These are phyloP conservation scores for Empidonax traillii DNA, from an alignment of 2,113 vertebrate species.

Conservation along the genomic window DNA sequence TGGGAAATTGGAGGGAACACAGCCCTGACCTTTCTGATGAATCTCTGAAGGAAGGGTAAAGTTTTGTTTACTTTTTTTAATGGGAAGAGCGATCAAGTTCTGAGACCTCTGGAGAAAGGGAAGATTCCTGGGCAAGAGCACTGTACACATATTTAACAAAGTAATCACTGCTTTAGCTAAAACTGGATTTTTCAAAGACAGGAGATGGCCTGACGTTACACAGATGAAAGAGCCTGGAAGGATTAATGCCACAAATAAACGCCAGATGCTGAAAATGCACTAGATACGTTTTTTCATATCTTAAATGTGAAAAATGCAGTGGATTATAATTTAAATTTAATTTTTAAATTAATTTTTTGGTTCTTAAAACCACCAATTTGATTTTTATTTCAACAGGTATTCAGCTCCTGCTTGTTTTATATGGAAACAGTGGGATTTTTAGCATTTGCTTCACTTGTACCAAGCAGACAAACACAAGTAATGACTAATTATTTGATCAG, in stretches of 20 bases:
- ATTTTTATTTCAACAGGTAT: background rate
- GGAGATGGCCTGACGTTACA: background rate
- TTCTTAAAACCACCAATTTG: background rate
- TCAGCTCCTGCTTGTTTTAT: background rate
- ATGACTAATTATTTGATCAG: background rate
- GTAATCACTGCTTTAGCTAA: background rate
- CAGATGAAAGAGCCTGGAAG: background rate
- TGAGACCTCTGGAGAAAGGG: conserved; percentile 1
- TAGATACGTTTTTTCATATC: background rate
- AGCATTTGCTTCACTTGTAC: background rate
- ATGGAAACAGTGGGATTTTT: background rate
- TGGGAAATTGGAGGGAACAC: conserved; percentile 58
- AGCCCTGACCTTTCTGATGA: conserved; percentile 65
- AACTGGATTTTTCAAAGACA: background rate
- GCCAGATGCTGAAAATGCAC: background rate
- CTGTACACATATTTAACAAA: background rate
- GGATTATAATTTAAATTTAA: conserved; percentile 33
- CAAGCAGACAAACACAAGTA: background rate
- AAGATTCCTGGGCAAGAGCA: background rate
- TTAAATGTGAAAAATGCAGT: background rate
- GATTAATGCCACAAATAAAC: background rate
- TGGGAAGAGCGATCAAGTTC: conserved; percentile 1
- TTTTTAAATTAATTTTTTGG: no score
- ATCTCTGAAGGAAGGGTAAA: conserved; percentile 72
- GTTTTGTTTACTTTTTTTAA: conserved; percentile 57